Conservation (phyloP, 2,113 vertebrate genomes). For the Hippocampus mohnikei region DNA sequence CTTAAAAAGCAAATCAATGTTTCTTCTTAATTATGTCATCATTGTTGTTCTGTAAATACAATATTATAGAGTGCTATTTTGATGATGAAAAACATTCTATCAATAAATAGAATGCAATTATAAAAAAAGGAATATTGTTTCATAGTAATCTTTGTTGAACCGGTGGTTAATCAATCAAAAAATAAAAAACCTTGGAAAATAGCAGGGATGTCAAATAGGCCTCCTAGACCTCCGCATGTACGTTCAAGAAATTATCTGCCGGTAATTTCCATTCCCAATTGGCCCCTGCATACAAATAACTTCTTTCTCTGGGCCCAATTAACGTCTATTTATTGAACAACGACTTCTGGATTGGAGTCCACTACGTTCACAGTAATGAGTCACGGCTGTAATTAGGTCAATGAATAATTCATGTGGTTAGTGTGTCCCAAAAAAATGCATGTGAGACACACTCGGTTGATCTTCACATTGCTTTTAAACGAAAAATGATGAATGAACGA, state of each 20-base stretch:
- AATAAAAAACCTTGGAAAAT: too few species aligned
- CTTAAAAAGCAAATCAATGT: too few species aligned
- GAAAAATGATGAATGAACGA: slow-evolving; percentile 13
- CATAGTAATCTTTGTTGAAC: too few species aligned
- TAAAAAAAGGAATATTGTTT: too few species aligned
- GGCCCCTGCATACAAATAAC: slow-evolving; percentile 39
- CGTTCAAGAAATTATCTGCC: neutral
- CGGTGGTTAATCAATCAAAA: too few species aligned
- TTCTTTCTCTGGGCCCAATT: slow-evolving; percentile 66
- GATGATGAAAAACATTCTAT: too few species aligned
- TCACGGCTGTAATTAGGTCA: slow-evolving; percentile 53
- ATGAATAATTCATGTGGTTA: slow-evolving; percentile 57
- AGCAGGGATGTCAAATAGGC: neutral
- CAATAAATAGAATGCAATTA: too few species aligned
- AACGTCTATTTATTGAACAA: slow-evolving; percentile 54
- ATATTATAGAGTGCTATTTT: too few species aligned
- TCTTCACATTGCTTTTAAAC: slow-evolving; percentile 6
- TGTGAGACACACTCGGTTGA: slow-evolving; percentile 7
- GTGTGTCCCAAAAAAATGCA: slow-evolving; percentile 35
- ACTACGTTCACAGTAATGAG: slow-evolving; percentile 50
- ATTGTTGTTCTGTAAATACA: too few species aligned
- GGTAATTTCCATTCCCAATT: neutral
- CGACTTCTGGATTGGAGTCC: slow-evolving; percentile 37
- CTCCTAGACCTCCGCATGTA: neutral
- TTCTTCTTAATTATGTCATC: too few species aligned